Evolutionary conservation across 1,140 invertebrate genomes (phyloP).

Genomic region (Oreohelix idahoensis): DNA sequence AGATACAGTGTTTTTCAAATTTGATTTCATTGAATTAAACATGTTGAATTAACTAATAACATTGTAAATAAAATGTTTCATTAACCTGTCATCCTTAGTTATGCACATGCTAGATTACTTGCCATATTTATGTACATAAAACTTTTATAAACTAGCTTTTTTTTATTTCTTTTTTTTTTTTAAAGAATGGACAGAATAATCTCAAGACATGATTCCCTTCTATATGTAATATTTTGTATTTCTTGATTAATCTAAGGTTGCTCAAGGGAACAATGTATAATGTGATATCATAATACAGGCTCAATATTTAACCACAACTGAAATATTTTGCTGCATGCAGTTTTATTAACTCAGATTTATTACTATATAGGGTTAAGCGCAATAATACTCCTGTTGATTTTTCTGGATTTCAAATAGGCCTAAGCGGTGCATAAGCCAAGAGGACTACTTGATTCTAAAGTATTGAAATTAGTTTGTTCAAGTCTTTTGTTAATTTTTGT

Average conservation of each 20-base stretch:
- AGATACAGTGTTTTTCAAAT: neutral
- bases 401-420: no score
- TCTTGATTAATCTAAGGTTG: neutral
- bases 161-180: neutral
- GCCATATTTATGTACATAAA: conserved; percentile 1
- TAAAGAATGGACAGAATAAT: neutral
- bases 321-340: neutral
- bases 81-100: neutral
- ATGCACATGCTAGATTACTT: neutral
- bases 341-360: no score
- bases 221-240: neutral
- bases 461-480: no score
- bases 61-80: neutral
- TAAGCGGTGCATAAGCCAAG: no score
- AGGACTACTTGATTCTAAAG: no score
- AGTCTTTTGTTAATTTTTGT: no score
- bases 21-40: neutral
- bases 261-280: neutral
- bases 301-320: conserved; percentile 10
- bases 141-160: neutral
- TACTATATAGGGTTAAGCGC: no score
- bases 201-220: neutral
- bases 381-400: no score
- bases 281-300: conserved; percentile 6
- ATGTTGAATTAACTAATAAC: neutral